Evolutionary conservation across 1,140 invertebrate species (phyloP).

Genomic region (Wiebesia pumilae): DNA sequence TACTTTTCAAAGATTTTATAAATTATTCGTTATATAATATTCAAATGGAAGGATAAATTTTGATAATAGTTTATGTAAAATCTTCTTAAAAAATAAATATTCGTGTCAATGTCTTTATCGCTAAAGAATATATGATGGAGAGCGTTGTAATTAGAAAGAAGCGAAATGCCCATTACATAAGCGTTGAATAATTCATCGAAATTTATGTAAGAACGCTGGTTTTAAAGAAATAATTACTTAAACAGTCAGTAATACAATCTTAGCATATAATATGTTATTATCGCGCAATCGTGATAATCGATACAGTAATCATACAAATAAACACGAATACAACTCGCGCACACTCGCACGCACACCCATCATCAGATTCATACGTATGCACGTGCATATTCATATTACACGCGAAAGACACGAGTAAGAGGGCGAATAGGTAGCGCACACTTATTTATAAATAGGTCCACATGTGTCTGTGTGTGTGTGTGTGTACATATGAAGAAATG

Average conservation of each 20-base stretch:
- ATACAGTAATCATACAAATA: neutral
- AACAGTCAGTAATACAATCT: constrained; percentile 19
- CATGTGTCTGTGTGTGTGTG: constrained; percentile 43
- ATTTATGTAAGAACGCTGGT: neutral
- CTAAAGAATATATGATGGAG: neutral
- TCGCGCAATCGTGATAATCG: constrained; percentile 38
- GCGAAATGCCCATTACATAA: neutral
- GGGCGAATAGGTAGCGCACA: neutral
- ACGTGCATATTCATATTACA: constrained; percentile 1
- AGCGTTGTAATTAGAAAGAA: neutral
- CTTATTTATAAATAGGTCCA: constrained; percentile 33
- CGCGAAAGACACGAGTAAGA: neutral
- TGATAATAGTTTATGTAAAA: neutral
- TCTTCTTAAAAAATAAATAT: neutral
- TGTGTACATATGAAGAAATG: constrained; percentile 47
- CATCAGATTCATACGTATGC: neutral
- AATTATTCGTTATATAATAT: neutral
- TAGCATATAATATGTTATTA: constrained; percentile 25
- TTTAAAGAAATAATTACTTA: constrained; percentile 4
- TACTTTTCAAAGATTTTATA: neutral
- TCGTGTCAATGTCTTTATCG: constrained; percentile 27
- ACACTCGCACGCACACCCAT: neutral
- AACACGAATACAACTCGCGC: neutral
- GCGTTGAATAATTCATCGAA: neutral
- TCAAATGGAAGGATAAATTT: constrained; percentile 33